phyloP scores from a whole-genome alignment of 2,888 invertebrate genomes.

The Spilarctia lutea region DNA sequence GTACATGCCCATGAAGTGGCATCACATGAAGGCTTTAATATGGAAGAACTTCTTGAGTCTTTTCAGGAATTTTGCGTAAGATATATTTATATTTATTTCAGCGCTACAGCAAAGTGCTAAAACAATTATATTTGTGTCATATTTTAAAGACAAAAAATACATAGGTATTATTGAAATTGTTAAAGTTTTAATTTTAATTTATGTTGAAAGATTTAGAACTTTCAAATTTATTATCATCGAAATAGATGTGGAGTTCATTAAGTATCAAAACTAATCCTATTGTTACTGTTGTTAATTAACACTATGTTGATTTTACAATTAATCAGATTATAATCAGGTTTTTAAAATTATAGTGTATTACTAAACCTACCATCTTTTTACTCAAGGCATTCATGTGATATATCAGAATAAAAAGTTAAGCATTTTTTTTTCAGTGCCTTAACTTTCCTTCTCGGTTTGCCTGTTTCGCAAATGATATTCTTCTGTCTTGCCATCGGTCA shows the following conservation, averaged over 20 bases:
- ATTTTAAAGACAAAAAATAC: neutral
- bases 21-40: constrained; percentile 93
- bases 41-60: constrained; percentile 97
- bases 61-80: constrained; percentile 93
- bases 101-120: neutral
- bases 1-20: constrained; percentile 88
- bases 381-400: neutral
- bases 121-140: neutral
- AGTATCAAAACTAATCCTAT: neutral
- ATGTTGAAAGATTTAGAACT: neutral
- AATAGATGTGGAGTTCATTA: neutral
- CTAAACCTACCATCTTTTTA: neutral
- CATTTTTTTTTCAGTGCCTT: constrained; percentile 87
- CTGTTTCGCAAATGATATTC: constrained; percentile 93
- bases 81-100: neutral
- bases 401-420: neutral
- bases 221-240: neutral
- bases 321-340: neutral
- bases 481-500: constrained; percentile 97
- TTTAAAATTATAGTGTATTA: neutral
- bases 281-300: neutral
- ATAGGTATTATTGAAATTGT: neutral
- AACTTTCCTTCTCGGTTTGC: constrained; percentile 94
- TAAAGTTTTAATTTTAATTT: neutral
- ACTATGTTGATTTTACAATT: neutral